Evolutionary conservation across 1,140 invertebrate species (phyloP).

Genomic region (Drosophila orosa): DNA sequence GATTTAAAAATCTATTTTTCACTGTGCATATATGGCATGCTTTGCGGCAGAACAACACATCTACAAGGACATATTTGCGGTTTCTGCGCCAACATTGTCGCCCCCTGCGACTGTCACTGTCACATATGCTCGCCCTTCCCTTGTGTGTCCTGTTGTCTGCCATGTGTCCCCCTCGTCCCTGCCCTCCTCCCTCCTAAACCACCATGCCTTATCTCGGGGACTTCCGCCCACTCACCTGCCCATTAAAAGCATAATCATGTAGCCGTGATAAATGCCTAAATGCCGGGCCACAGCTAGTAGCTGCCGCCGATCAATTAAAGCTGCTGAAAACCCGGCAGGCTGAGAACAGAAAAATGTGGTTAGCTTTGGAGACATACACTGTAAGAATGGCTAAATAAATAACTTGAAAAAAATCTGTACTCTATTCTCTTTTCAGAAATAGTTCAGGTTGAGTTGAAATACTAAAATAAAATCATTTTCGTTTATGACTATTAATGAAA

Average conservation of each 20-base stretch:
- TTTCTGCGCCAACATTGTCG: constrained; percentile 77
- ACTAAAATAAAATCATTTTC: background rate
- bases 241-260: constrained; percentile 81
- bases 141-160: constrained; percentile 34
- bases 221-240: constrained; percentile 38
- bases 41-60: constrained; percentile 54
- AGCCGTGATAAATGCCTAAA: constrained; percentile 74
- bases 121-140: constrained; percentile 63
- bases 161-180: constrained; percentile 4
- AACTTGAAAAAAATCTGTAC: background rate
- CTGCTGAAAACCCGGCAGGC: constrained; percentile 37
- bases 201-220: constrained; percentile 31
- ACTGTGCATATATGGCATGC: constrained; percentile 24
- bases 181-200: background rate
- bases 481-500: background rate
- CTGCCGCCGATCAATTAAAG: constrained; percentile 71
- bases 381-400: too few relatives aligned
- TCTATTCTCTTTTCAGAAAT: background rate
- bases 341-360: constrained; percentile 5
- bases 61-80: constrained; percentile 74
- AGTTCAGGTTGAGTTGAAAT: background rate
- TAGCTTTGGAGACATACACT: background rate
- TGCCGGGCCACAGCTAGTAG: constrained; percentile 33
- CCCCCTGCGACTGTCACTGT: constrained; percentile 69
- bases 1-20: background rate